Conservation (phyloP, 2,113 vertebrate species). For the Carassius carassius region DNA sequence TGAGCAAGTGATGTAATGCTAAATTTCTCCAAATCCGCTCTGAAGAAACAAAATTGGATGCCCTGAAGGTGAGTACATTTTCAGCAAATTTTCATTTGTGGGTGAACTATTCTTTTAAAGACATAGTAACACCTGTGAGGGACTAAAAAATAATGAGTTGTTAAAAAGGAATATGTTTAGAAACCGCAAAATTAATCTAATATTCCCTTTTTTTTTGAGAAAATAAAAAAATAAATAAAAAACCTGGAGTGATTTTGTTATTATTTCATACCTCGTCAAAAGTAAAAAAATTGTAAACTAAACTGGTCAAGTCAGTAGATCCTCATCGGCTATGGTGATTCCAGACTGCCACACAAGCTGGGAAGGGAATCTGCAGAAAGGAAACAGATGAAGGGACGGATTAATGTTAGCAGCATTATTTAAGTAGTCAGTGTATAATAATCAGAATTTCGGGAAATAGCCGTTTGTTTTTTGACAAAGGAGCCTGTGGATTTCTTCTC, state of each 20-base stretch:
- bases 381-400: slow-evolving; percentile 39
- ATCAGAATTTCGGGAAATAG: slow-evolving; percentile 50
- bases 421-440: slow-evolving; percentile 39
- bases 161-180: not conserved
- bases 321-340: slow-evolving; percentile 74
- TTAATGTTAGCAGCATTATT: slow-evolving; percentile 41
- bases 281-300: slow-evolving; percentile 68
- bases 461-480: slow-evolving; percentile 29
- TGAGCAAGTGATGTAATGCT: too few species aligned
- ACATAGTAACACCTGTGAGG: not conserved
- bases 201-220: not conserved
- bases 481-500: slow-evolving; percentile 44
- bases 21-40: too few species aligned
- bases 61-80: not conserved
- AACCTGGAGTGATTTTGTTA: not conserved
- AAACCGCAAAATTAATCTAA: not conserved
- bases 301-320: slow-evolving; percentile 69
- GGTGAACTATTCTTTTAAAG: not conserved
- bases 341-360: slow-evolving; percentile 65
- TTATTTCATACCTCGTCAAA: slow-evolving; percentile 74
- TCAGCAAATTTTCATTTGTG: not conserved
- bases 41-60: not conserved
- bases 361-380: slow-evolving; percentile 63
- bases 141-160: not conserved
- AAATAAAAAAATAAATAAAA: not conserved